phyloP scores from a whole-genome alignment of 53 echinoderm and acorn worm species.

The Pentamera pediparva region DNA sequence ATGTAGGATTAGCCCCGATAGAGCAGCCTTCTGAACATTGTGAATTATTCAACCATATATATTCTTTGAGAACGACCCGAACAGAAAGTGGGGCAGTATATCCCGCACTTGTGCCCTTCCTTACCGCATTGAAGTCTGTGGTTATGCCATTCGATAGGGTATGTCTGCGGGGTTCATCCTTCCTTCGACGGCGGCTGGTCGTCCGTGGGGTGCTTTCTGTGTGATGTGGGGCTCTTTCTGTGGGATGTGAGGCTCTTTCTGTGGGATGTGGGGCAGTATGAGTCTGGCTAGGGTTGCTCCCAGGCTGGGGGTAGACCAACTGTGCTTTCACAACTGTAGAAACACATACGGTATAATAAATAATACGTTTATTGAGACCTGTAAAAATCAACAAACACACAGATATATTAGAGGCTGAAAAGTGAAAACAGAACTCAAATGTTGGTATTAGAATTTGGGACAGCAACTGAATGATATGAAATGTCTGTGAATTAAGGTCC shows the following conservation, averaged over 20 bases:
- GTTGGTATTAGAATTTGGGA: too few relatives aligned
- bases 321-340: slow-evolving; percentile 13
- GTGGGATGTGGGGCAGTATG: not conserved
- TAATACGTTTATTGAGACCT: too few relatives aligned
- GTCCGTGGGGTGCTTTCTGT: slow-evolving; percentile 18
- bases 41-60: not conserved
- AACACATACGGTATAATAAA: too few relatives aligned
- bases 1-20: too few relatives aligned
- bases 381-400: too few relatives aligned
- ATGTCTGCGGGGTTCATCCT: slow-evolving; percentile 65
- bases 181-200: slow-evolving; percentile 18
- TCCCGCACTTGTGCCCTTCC: not conserved
- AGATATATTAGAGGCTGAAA: too few relatives aligned
- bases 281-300: not conserved
- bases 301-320: slow-evolving; percentile 22
- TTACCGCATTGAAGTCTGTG: slow-evolving; percentile 84
- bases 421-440: too few relatives aligned
- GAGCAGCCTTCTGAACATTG: too few relatives aligned
- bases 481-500: too few relatives aligned
- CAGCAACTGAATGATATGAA: too few relatives aligned
- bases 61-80: slow-evolving; percentile 25
- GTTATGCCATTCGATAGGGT: slow-evolving; percentile 77
- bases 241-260: slow-evolving; percentile 16
- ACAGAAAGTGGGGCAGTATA: slow-evolving; percentile 6
- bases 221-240: slow-evolving; percentile 1